These are phyloP conservation scores for Microplitis manilae DNA, from an alignment of 2,888 invertebrate species.

Conservation along the genomic window DNA sequence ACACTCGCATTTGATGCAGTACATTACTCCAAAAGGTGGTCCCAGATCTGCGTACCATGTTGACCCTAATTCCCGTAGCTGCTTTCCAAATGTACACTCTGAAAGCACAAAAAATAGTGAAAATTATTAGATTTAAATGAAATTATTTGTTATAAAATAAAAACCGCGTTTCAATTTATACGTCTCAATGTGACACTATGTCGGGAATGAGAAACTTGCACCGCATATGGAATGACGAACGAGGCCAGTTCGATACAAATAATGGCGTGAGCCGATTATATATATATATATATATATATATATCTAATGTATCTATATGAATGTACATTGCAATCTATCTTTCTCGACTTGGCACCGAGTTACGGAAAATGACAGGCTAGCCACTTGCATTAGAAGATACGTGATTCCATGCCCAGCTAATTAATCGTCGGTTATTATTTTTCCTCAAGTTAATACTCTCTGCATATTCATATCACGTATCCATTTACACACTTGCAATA, in stretches of 20 bases:
- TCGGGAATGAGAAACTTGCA: constrained; percentile 25
- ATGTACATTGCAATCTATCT: neutral
- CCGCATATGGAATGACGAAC: constrained; percentile 31
- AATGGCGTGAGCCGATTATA: neutral
- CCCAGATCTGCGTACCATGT: constrained; percentile 95
- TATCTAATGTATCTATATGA: neutral
- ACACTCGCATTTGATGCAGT: constrained; percentile 97
- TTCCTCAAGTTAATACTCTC: neutral
- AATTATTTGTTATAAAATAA: constrained; percentile 5
- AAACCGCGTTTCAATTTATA: neutral
- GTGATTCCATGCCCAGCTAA: neutral
- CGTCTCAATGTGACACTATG: constrained; percentile 19
- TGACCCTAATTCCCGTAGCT: constrained; percentile 88
- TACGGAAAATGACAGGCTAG: neutral
- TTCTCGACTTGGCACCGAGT: neutral
- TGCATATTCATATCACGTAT: neutral
- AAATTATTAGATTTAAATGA: neutral
- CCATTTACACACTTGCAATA: neutral
- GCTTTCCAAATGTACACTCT: constrained; percentile 95
- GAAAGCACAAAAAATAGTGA: constrained; percentile 74
- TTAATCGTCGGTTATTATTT: neutral
- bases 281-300: neutral
- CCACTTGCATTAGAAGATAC: neutral
- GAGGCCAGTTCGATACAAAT: constrained; percentile 28
- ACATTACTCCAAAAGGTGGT: constrained; percentile 93